Evolutionary conservation across 2,888 invertebrate species (phyloP), one percentile per base, ranked within the genome.

Genomic region (Eupithecia tripunctaria): DNA sequence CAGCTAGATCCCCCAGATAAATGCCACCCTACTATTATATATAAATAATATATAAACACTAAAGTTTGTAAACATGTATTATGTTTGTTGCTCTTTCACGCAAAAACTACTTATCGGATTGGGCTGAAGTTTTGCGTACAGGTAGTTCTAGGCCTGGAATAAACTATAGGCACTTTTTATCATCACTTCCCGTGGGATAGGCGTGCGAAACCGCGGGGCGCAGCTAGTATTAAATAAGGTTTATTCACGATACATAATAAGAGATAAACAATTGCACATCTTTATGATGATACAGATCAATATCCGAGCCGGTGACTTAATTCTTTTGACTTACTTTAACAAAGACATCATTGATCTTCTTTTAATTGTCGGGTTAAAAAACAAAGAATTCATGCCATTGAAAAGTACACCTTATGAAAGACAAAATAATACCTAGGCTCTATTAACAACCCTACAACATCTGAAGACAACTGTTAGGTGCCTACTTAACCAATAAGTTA

Each of bases 401-500:
- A 5, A 56, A 56, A 56, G 14, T 56, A 56, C 8, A 56, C 56
- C 56, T 14, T 56, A 56, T 25, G 56, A 14, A 14, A 14, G 12
- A 14, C 21, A 51, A 4, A 12, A 51, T 56, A 56, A 56, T 12
- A 25, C 5, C 12, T 25, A 56, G 25, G 25, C 56, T 38, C 12
- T 25, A 25, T n/a, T 12, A 25, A 14, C 25, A 56, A 8, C 21
- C 21, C n/a, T 47, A 47, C n/a, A 21, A 51, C 12, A 0, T 25
- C 56, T 12, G 56, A 56, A 56, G 25, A 56, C 56, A 56, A 56
- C 56, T 56, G 56, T 56, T 56, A 56, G 56, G 56, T 56, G 21
- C 47, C n/a, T 47, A 51, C n/a, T 56, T 56, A 56, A 12, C 12
- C 56, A 56, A 21, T 51, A 14, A 56, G 56, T 21, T 56, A 25